Conservation (phyloP, 2,888 invertebrate species). For the Plutella xylostella region DNA sequence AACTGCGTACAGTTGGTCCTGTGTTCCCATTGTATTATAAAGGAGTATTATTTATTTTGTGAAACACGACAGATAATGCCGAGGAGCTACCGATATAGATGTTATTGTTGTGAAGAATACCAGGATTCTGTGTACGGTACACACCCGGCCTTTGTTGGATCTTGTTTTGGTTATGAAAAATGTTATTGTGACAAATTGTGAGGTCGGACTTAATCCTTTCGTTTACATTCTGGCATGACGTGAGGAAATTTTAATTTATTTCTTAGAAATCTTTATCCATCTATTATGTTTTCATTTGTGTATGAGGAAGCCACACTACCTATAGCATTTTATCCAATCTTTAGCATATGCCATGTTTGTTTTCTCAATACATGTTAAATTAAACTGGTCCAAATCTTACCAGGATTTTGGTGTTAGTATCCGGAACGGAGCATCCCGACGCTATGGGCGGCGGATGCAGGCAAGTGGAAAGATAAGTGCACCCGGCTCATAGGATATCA, state of each 20-base stretch:
- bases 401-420: background rate
- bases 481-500: slow-evolving; percentile 9
- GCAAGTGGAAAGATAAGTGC: slow-evolving; percentile 11
- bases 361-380: too few species aligned
- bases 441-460: slow-evolving; percentile 3
- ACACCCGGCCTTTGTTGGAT: slow-evolving; percentile 39
- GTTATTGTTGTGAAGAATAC: slow-evolving; percentile 50
- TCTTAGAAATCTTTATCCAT: slow-evolving; percentile 28
- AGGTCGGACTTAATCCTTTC: slow-evolving; percentile 51
- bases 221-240: slow-evolving; percentile 32
- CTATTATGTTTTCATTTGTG: too few species aligned
- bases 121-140: slow-evolving; percentile 49
- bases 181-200: slow-evolving; percentile 64
- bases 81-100: slow-evolving; percentile 58
- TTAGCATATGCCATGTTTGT: too few species aligned
- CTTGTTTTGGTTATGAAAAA: slow-evolving; percentile 62
- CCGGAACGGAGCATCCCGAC: background rate
- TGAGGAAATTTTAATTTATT: slow-evolving; percentile 15
- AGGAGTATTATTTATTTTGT: slow-evolving; percentile 60
- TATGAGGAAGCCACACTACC: too few species aligned
- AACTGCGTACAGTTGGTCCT: slow-evolving; percentile 35
- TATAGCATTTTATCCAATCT: too few species aligned
- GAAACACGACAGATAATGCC: slow-evolving; percentile 61
- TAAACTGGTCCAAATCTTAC: background rate
- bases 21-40: slow-evolving; percentile 53